Base-by-base conservation (phyloP, 2,113 vertebrate species). In the Barnardius zonarius region DNA sequence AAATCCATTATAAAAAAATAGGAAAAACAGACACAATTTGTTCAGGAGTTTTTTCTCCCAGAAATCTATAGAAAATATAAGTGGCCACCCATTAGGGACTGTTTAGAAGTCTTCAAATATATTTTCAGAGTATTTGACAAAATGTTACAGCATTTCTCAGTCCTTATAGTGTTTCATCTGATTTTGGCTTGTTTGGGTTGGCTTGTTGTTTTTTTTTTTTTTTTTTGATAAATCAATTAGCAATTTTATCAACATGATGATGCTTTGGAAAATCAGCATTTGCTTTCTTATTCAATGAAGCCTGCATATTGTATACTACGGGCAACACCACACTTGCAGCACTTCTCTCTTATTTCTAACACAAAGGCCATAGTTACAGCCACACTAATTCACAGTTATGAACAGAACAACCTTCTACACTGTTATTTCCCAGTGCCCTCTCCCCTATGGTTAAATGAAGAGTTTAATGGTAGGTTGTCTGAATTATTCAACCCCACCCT, bases 391-490 rank as follows among this genome's bases (percentile, higher is more conserved):
- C 55, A 87, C 67, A 82, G 67, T 73, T 76, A 92, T 59, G 16
- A 86, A 75, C 33, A 91, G 61, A 84, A 83, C 72, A 82, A 81
- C 44, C n/a, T 91, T 72, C 48, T 57, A 33, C 16, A 41, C 13
- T 67, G 43, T 62, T 91, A 86, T 83, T 97, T 95, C 57, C 78
- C 51, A 90, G 68, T 76, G 81, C 83, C 44, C 55, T 79, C 72
- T 95, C 64, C 61, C 44, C 67, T 95, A 23, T 25, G 33, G 55
- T 91, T 91, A 92, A 97, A 90, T 83, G 3, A 86, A 94, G 83
- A 78, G 39, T 67, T 94, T 94, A 96, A 75, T 91, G n/a, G 31
- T 61, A 92, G 44, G 51, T 90, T 94, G 48, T 48, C 68, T 93
- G 72, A 95, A 88, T 95, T 92, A 83, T 63, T 44, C 66, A 89